These are phyloP conservation scores for Poicephalus gulielmi DNA, from an alignment of 2,113 vertebrate genomes.

Conservation along the genomic window DNA sequence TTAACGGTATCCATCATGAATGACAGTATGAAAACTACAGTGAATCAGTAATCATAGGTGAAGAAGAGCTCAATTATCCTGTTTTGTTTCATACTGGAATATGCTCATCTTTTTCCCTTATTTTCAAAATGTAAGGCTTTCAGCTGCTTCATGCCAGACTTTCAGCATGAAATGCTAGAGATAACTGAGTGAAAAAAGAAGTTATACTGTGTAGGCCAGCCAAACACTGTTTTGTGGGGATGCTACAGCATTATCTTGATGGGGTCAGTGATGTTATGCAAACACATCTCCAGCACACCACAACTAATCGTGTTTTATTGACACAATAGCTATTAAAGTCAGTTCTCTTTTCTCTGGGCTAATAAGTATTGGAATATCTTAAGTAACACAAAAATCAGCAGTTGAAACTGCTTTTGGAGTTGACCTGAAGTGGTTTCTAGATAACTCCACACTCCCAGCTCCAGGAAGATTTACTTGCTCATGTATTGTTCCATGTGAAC, in stretches of 20 bases:
- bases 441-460: not conserved
- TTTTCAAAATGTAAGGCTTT: not conserved
- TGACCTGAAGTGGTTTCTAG: not conserved
- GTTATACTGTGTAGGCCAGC: not conserved
- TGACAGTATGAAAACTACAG: conserved; percentile 63
- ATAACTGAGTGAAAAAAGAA: not conserved
- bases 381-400: not conserved
- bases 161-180: not conserved
- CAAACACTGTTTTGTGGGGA: not conserved
- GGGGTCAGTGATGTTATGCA: not conserved
- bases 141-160: not conserved
- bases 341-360: not conserved
- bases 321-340: not conserved
- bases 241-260: not conserved
- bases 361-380: not conserved
- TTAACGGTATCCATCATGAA: conserved; percentile 76
- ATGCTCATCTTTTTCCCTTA: not conserved
- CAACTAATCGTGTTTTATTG: not conserved
- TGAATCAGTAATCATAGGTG: conserved; percentile 51
- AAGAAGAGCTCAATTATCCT: conserved; percentile 29
- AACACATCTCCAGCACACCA: not conserved
- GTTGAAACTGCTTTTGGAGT: not conserved
- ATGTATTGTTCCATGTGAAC: not conserved
- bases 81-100: not conserved
- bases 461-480: not conserved